Evolutionary conservation across 2,888 invertebrate genomes (phyloP).

Genomic region (Leptopilina myrica): DNA sequence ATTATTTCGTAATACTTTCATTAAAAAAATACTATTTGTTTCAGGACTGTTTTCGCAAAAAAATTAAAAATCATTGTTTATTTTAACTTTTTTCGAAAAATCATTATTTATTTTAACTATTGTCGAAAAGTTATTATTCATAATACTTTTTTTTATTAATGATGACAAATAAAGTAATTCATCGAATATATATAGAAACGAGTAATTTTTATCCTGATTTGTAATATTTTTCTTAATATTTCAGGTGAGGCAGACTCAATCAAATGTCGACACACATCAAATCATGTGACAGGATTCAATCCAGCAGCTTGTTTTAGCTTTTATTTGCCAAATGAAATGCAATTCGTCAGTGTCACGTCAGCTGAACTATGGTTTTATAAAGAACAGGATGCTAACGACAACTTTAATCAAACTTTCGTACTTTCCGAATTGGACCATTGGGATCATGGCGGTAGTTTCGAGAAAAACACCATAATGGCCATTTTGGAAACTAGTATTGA

Average conservation of each 20-base stretch:
- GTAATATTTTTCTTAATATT: conserved; percentile 48
- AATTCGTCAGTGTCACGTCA: conserved; percentile 85
- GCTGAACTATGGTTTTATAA: conserved; percentile 91
- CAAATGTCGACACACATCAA: conserved; percentile 71
- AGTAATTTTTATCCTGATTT: not conserved
- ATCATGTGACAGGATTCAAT: conserved; percentile 75
- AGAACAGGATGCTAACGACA: conserved; percentile 81
- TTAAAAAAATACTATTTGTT: not conserved
- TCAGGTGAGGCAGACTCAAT: conserved; percentile 79
- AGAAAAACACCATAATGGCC: conserved; percentile 87
- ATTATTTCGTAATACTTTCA: not conserved
- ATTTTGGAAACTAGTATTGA: conserved; percentile 86
- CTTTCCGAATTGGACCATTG: conserved; percentile 88
- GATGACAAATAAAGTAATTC: too few species aligned
- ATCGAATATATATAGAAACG: not conserved
- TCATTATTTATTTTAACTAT: not conserved
- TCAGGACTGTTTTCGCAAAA: not conserved
- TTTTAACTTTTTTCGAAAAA: not conserved
- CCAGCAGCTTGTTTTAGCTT: conserved; percentile 88
- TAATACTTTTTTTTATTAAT: not conserved
- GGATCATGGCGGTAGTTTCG: conserved; percentile 83
- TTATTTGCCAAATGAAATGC: conserved; percentile 86
- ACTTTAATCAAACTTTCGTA: conserved; percentile 86
- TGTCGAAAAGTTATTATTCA: not conserved
- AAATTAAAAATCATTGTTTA: not conserved